Conservation (phyloP, 2,797 vertebrate species). For the Cyclura pinguis region DNA sequence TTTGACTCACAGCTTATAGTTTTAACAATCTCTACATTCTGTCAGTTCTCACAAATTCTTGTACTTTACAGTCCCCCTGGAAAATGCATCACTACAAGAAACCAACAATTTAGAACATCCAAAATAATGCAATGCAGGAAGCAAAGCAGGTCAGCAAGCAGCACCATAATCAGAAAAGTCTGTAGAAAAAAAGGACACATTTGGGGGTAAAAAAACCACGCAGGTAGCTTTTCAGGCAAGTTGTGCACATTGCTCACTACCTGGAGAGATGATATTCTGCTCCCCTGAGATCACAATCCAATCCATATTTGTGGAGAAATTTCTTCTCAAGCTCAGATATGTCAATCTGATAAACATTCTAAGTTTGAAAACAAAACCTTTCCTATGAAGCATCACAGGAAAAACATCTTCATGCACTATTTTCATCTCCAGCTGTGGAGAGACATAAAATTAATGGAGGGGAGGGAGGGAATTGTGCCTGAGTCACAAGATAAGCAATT, state of each 20-base stretch:
- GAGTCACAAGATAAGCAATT: neutral
- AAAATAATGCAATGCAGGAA: neutral
- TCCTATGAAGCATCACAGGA: neutral
- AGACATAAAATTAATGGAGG: neutral
- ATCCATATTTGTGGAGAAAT: neutral
- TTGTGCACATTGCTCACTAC: neutral
- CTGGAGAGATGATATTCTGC: neutral
- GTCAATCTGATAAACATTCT: neutral
- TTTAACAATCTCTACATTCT: neutral
- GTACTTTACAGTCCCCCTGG: neutral
- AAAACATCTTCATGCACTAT: neutral
- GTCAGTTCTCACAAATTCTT: neutral
- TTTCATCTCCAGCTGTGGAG: neutral
- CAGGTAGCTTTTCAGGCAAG: neutral
- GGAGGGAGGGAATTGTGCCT: neutral
- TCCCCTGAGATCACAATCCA: neutral
- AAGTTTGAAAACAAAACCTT: neutral
- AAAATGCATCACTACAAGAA: neutral
- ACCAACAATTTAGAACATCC: neutral
- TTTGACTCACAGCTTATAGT: neutral
- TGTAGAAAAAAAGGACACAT: neutral
- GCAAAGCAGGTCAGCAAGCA: neutral
- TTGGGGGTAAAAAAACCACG: neutral
- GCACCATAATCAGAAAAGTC: neutral
- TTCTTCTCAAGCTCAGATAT: neutral